Evolutionary conservation across 2,888 invertebrate species (phyloP).

Genomic region (Electrophaes corylata): DNA sequence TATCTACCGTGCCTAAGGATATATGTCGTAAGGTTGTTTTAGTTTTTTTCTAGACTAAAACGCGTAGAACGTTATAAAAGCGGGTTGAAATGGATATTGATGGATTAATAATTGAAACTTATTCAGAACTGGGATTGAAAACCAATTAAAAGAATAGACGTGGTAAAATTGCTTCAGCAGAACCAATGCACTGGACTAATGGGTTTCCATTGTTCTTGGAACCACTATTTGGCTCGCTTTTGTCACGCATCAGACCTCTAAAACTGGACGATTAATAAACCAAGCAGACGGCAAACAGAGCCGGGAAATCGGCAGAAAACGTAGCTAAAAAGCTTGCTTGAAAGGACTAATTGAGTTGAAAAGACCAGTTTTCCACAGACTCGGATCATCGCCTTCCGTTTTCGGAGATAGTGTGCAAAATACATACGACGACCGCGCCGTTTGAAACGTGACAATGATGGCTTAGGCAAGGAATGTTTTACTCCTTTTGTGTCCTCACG

Average conservation of each 20-base stretch:
- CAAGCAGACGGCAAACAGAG: slow-evolving; percentile 61
- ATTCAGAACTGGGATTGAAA: slow-evolving; percentile 49
- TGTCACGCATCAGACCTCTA: slow-evolving; percentile 66
- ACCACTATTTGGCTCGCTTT: slow-evolving; percentile 71
- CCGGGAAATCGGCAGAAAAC: slow-evolving; percentile 28
- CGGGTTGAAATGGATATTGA: slow-evolving; percentile 23
- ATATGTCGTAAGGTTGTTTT: too few species aligned
- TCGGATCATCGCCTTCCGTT: slow-evolving; percentile 56
- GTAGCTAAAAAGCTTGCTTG: slow-evolving; percentile 40
- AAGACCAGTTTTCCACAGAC: slow-evolving; percentile 45
- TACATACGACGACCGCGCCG: slow-evolving; percentile 56
- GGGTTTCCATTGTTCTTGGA: slow-evolving; percentile 73
- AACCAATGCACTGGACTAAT: slow-evolving; percentile 57
- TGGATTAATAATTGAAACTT: slow-evolving; percentile 28
- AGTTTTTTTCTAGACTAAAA: too few species aligned
- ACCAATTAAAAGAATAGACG: slow-evolving; percentile 72
- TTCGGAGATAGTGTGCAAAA: slow-evolving; percentile 73
- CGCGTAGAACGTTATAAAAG: too few species aligned
- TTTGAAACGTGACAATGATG: slow-evolving; percentile 77
- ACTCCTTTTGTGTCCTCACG: slow-evolving; percentile 70
- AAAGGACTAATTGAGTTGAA: slow-evolving; percentile 43
- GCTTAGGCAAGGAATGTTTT: slow-evolving; percentile 74
- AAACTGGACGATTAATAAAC: slow-evolving; percentile 74
- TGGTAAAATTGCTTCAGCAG: slow-evolving; percentile 49
- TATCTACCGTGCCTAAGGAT: too few species aligned